These are phyloP conservation scores for Microtus montanus DNA, from an alignment of 2,113 vertebrate species.

Conservation along the genomic window DNA sequence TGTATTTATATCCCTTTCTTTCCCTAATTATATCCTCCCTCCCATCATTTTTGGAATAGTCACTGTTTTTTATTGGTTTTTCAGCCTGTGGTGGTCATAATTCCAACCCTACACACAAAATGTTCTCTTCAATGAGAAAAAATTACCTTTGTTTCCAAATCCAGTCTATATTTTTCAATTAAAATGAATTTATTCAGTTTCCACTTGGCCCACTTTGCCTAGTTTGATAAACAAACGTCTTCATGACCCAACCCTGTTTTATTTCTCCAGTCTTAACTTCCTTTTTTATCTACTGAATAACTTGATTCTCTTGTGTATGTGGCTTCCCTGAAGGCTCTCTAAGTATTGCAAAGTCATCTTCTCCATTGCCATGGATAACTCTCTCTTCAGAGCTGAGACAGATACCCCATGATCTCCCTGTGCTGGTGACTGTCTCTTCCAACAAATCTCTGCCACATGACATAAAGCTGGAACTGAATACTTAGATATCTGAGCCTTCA, in stretches of 20 bases:
- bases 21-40: background rate
- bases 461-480: background rate
- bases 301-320: background rate
- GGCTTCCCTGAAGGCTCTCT: background rate
- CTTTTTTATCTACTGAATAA: background rate
- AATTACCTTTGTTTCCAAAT: slow-evolving; percentile 49
- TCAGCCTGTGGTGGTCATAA: background rate
- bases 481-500: background rate
- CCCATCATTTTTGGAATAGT: background rate
- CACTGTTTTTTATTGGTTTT: slow-evolving; percentile 12
- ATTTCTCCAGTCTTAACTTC: background rate
- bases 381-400: background rate
- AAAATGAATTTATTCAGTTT: background rate
- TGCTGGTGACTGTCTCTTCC: background rate
- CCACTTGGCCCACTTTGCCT: background rate
- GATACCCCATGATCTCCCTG: background rate
- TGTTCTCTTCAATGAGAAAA: slow-evolving; percentile 42
- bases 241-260: background rate
- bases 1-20: background rate
- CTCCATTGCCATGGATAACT: background rate
- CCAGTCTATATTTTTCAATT: background rate
- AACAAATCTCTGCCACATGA: background rate
- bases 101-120: background rate
- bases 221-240: background rate
- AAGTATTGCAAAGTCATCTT: background rate